Evolutionary conservation across 2,113 vertebrate species (phyloP).

Genomic region (Platysteira castanea): DNA sequence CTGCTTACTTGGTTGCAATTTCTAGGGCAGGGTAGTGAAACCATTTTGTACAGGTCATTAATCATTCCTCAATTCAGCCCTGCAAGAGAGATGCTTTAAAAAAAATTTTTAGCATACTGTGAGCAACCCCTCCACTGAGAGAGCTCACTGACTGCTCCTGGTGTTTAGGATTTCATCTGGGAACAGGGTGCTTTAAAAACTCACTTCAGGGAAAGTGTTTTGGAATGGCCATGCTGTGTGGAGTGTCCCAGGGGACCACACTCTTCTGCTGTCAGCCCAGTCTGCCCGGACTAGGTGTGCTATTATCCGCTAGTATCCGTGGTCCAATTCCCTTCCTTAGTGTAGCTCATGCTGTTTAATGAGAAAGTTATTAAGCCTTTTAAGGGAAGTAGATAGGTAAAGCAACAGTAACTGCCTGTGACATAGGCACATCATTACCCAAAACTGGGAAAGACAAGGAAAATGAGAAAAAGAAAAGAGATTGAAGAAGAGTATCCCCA

Average conservation of each 20-base stretch:
- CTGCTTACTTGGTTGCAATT: neutral
- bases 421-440: neutral
- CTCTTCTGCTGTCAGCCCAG: neutral
- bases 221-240: neutral
- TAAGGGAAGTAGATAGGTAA: neutral
- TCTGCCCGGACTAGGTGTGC: neutral
- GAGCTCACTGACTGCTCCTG: accelerated
- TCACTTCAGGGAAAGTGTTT: neutral
- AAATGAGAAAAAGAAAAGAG: neutral
- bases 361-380: neutral
- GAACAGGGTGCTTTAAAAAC: neutral
- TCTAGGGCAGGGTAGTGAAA: neutral
- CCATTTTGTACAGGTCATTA: accelerated
- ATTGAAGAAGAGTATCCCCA: neutral
- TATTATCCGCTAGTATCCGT: neutral
- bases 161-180: neutral
- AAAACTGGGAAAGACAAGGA: neutral
- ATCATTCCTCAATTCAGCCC: neutral
- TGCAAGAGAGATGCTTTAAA: too few species aligned
- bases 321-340: neutral
- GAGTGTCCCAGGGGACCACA: neutral
- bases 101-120: neutral
- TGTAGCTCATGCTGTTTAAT: neutral
- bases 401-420: neutral
- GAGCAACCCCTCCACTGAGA: neutral